Percentiles rank a stretch among this genome's conserved stretches.
These are phyloP conservation scores for Trematomus loennbergii DNA, from an alignment of 2,113 vertebrate genomes.

Conservation along the genomic window DNA sequence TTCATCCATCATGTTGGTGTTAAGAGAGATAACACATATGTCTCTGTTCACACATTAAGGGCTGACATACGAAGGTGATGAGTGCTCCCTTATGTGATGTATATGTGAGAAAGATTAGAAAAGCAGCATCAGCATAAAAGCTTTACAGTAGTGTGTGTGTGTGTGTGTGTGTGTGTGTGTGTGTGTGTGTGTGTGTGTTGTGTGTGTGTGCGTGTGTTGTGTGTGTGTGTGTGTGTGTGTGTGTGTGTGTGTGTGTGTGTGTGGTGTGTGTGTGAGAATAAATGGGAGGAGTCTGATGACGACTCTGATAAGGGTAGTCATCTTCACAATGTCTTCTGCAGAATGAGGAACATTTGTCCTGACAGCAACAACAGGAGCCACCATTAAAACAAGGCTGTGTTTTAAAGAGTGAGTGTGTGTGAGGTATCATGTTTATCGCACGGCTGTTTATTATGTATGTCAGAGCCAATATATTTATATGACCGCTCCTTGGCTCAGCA, in stretches of 20 bases:
- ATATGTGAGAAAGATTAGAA: conserved; percentile 30
- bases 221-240: neutral
- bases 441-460: conserved; percentile 75
- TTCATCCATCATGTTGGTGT: conserved; percentile 41
- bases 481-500: conserved; percentile 63
- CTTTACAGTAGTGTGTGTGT: no score
- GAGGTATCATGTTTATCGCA: conserved; percentile 65
- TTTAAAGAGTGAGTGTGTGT: conserved; percentile 10
- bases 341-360: conserved; percentile 63
- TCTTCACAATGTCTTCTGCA: conserved; percentile 40
- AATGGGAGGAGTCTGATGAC: neutral
- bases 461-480: conserved; percentile 72
- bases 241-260: neutral
- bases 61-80: conserved; percentile 35
- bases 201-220: neutral
- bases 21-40: conserved; percentile 41
- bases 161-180: neutral
- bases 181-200: neutral
- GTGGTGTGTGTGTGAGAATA: neutral
- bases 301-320: conserved; percentile 31
- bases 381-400: conserved; percentile 37
- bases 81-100: conserved; percentile 27
- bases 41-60: conserved; percentile 49
- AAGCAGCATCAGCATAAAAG: conserved; percentile 42
- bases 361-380: conserved; percentile 57